Evolutionary conservation across 2,888 invertebrate genomes (phyloP).

Genomic region (Lasioglossum villosulum): DNA sequence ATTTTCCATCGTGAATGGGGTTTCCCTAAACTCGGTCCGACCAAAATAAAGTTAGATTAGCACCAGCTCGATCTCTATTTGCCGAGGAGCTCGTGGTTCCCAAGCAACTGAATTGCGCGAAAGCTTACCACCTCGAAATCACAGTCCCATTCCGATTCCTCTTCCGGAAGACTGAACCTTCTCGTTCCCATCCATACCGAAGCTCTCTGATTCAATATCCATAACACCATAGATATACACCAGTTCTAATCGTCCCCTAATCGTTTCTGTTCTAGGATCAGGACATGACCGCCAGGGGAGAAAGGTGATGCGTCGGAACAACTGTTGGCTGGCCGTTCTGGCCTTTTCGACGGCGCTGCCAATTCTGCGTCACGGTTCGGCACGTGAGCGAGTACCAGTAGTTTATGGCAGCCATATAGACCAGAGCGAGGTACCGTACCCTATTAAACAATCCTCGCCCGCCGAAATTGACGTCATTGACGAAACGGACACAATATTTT

Average conservation of each 20-base stretch:
- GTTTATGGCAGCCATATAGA: conserved; percentile 36
- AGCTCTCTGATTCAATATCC: neutral
- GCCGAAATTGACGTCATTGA: neutral
- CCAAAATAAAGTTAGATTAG: conserved; percentile 2
- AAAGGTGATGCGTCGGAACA: conserved; percentile 79
- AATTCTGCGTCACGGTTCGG: conserved; percentile 52
- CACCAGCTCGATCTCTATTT: neutral
- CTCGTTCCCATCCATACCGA: neutral
- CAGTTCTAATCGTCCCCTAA: neutral
- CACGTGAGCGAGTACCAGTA: conserved; percentile 46
- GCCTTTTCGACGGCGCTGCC: conserved; percentile 73
- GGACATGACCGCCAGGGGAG: conserved; percentile 71
- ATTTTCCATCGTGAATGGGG: neutral
- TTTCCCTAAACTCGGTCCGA: neutral
- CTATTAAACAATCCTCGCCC: neutral
- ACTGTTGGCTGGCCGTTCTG: conserved; percentile 78
- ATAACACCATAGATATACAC: neutral
- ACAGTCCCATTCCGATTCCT: neutral
- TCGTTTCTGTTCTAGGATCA: conserved; percentile 67
- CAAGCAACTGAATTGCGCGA: neutral
- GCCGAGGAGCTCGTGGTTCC: neutral
- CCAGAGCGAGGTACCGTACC: conserved; percentile 19
- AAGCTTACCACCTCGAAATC: neutral
- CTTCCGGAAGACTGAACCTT: neutral
- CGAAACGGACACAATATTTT: neutral